Percentiles rank a stretch among this genome's conserved stretches.
These are phyloP conservation scores for Acrobasis suavella DNA, from an alignment of 2,888 invertebrate species.

Conservation along the genomic window DNA sequence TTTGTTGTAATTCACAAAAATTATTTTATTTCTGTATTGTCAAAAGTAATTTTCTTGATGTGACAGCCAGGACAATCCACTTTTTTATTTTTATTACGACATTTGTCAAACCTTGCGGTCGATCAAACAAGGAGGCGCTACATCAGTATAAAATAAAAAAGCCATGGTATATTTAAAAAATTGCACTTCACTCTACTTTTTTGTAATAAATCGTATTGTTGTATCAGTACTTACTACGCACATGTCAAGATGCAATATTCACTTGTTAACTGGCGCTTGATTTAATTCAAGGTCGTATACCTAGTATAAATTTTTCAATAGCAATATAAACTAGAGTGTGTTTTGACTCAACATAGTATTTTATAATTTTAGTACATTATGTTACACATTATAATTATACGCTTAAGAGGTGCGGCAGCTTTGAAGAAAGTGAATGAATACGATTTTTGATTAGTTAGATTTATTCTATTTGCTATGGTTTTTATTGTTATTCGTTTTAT, in stretches of 20 bases:
- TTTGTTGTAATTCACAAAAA: too few relatives aligned
- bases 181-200: too few relatives aligned
- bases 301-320: not conserved
- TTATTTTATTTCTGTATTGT: too few relatives aligned
- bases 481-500: conserved; percentile 13
- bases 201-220: too few relatives aligned
- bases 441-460: conserved; percentile 5
- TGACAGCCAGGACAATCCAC: too few relatives aligned
- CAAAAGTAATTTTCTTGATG: too few relatives aligned
- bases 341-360: conserved; percentile 2
- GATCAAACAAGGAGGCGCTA: too few relatives aligned
- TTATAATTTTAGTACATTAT: conserved; percentile 33
- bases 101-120: too few relatives aligned
- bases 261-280: not conserved
- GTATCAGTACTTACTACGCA: not conserved
- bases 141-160: too few relatives aligned
- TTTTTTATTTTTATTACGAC: too few relatives aligned
- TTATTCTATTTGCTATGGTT: not conserved
- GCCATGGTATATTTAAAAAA: too few relatives aligned
- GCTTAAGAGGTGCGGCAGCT: conserved; percentile 42
- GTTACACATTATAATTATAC: conserved; percentile 29
- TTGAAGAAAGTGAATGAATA: conserved; percentile 18
- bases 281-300: not conserved
- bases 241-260: not conserved
- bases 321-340: conserved; percentile 8